A percentile compares a stretch with the other conserved stretches of the same genome.
phyloP scores from a whole-genome alignment of 2,797 vertebrate species.

The Dendrocincla tyrannina region DNA sequence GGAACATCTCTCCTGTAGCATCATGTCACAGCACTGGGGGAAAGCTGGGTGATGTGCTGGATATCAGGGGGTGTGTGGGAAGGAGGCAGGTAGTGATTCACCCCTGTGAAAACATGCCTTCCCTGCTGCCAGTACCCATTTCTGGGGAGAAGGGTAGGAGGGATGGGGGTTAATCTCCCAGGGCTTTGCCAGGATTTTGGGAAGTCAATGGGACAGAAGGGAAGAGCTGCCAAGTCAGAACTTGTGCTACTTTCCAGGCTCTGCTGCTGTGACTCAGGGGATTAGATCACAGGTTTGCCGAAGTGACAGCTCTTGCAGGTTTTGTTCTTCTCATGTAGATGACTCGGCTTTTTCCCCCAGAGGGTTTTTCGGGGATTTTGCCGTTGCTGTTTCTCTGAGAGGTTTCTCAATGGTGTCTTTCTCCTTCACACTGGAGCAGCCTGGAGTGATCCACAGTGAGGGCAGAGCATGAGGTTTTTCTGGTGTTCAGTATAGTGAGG shows the following conservation, averaged over 20 bases:
- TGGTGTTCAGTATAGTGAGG: fast-evolving
- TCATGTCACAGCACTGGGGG: fast-evolving
- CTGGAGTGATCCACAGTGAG: fast-evolving
- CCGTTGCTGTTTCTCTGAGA: background rate
- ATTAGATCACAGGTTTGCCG: background rate
- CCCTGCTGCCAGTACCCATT: background rate
- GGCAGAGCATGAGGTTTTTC: background rate
- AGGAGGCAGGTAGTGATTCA: background rate
- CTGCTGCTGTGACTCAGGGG: conserved; percentile 13
- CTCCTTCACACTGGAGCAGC: background rate
- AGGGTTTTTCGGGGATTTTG: background rate
- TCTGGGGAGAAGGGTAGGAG: background rate
- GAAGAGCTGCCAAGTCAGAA: background rate
- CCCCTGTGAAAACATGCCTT: background rate
- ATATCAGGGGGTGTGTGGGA: background rate
- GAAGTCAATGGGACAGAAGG: background rate
- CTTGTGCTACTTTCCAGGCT: conserved; percentile 34
- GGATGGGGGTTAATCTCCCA: background rate
- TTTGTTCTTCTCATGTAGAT: background rate
- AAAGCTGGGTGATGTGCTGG: background rate
- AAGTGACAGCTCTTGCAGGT: background rate
- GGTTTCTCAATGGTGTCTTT: background rate
- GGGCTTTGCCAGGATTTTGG: background rate
- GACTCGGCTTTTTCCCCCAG: background rate
- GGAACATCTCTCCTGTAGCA: background rate